Conservation (phyloP, 1,140 invertebrate genomes). For the Drosophila melanogaster region Release_6_plus_ISO1_MT NT_033779.5:20781001-20781500, state of each 20-base stretch:
- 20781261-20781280: conserved; percentile 10
- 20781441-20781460: conserved; percentile 45
- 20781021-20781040: conserved; percentile 62
- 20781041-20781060: conserved; percentile 21
- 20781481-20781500: conserved; percentile 19
- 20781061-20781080: conserved; percentile 71
- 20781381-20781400: conserved; percentile 83
- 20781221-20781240: conserved; percentile 76
- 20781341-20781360: conserved; percentile 21
- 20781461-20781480: conserved; percentile 71
- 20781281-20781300: conserved; percentile 12
- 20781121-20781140: conserved; percentile 15
- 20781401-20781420: conserved; percentile 57
- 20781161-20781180: conserved; percentile 11
- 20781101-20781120: conserved; percentile 77
- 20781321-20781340: conserved; percentile 35
- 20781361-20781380: conserved; percentile 48
- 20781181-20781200: conserved; percentile 71
- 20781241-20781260: conserved; percentile 16
- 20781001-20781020: conserved; percentile 79
- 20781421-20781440: conserved; percentile 1
- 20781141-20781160: conserved; percentile 10
- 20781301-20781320: conserved; percentile 40
- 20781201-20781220: conserved; percentile 82
- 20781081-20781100: conserved; percentile 70